These are phyloP conservation scores for Drosophila putrida DNA, from an alignment of 2,888 invertebrate species.

Conservation along the genomic window DNA sequence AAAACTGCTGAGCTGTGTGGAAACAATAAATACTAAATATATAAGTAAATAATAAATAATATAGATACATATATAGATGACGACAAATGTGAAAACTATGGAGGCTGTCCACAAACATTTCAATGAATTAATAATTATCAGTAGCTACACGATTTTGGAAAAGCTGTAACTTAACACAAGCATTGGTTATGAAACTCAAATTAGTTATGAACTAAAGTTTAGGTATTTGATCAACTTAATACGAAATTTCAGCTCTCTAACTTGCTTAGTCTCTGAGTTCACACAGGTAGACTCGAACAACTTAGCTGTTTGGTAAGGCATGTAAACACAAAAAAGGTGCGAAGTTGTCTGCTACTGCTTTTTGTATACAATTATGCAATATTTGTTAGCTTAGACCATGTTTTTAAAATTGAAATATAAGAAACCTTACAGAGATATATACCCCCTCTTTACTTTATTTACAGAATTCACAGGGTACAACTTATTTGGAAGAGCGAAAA, in stretches of 20 bases:
- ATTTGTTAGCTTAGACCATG: not conserved
- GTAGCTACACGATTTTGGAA: too few relatives aligned
- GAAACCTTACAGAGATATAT: not conserved
- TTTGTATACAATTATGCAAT: constrained; percentile 1
- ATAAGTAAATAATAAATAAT: constrained; percentile 4
- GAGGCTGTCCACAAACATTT: constrained; percentile 38
- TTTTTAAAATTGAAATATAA: too few relatives aligned
- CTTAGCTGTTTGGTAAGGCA: not conserved
- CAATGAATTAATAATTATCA: not conserved
- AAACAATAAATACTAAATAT: constrained; percentile 13
- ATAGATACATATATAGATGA: constrained; percentile 4
- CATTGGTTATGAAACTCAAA: not conserved
- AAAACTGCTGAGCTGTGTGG: constrained; percentile 23
- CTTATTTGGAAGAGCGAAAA: not conserved
- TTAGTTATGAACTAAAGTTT: not conserved
- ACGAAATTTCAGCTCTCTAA: constrained; percentile 6
- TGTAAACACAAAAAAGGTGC: not conserved
- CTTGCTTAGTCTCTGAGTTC: constrained; percentile 7
- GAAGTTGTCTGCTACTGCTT: not conserved
- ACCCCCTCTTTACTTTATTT: not conserved
- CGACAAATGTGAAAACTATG: constrained; percentile 31
- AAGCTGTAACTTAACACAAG: too few relatives aligned
- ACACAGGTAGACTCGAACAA: not conserved
- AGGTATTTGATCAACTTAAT: not conserved
- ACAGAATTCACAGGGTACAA: not conserved